Base-by-base conservation (phyloP, 2,113 vertebrate genomes). In the Istiophorus platypterus region DNA sequence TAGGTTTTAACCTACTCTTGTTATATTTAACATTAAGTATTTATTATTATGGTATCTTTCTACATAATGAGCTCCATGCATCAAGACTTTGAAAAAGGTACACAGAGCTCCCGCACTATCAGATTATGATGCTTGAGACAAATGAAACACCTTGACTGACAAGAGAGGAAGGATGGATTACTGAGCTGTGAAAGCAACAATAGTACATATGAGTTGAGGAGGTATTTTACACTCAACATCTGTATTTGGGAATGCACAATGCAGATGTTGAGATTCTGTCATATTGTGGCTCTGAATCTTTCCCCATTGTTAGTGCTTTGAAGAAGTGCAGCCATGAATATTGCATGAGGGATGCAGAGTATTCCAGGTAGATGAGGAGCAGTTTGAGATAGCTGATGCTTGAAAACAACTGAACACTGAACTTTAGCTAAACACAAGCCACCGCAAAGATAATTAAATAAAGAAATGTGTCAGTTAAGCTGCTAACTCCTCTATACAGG, bases 301-400 rank as follows among this genome's bases (percentile, higher is more conserved):
- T 66, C 0, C 34, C 0, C 22, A 52, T 71, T 56, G 69, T 76
- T 78, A 65, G 27, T 37, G 47, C 61, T 82, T 9, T 76, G 62
- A 81, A 72, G 75, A 86, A 26, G 65, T 24, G 11, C 58, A 57
- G 78, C 29, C 26, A 82, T 82, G 58, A 89, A 87, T 87, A 72
- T 71, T 87, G 76, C 8, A 74, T 77, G 85, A 86, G 80, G 20
- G 37, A 68, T 34, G 20, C 52, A 26, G 26, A 1, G 31, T 34
- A 45, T 0, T 20, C 0, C 24, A 15, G 66, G 2, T 39, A 47
- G 72, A 52, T 42, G 18, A 37, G 27, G 26, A 58, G 57, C 77
- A 79, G 57, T 3, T 1, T 24, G 37, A 65, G 22, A 57, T 57
- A 47, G 37, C 61, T 39, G 76, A 80, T 58, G 58, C 65, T 54